phyloP scores from a whole-genome alignment of 2,113 vertebrate genomes.

The Ploceus nigricollis region DNA sequence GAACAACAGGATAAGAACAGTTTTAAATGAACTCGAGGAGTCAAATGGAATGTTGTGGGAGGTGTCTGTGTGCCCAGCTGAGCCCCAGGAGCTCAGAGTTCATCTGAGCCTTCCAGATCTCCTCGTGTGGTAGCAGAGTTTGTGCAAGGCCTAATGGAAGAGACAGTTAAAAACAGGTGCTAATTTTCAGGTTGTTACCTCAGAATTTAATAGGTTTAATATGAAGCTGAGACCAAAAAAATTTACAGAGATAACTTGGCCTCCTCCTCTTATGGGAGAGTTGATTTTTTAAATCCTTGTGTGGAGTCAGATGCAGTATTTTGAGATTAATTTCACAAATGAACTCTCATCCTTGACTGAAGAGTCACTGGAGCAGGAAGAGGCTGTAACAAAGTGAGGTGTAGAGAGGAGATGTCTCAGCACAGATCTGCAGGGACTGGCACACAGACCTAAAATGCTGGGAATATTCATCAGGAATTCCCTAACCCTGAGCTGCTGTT shows the following conservation, averaged over 20 bases:
- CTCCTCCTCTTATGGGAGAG: neutral
- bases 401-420: neutral
- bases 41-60: fast-evolving
- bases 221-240: neutral
- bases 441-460: neutral
- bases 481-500: neutral
- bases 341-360: neutral
- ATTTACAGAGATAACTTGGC: neutral
- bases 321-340: neutral
- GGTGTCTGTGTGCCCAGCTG: neutral
- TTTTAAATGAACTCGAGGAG: neutral
- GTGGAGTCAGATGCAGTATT: neutral
- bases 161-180: neutral
- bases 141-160: neutral
- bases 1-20: neutral
- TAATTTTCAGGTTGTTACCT: neutral
- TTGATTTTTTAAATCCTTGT: neutral
- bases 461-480: neutral
- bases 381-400: neutral
- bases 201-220: neutral
- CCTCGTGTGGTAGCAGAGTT: neutral
- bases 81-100: neutral
- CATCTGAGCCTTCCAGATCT: neutral
- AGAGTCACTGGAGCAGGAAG: neutral
- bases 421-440: no score